Base-by-base conservation (phyloP, 1,140 invertebrate species). In the Hycleus phaleratus region DNA sequence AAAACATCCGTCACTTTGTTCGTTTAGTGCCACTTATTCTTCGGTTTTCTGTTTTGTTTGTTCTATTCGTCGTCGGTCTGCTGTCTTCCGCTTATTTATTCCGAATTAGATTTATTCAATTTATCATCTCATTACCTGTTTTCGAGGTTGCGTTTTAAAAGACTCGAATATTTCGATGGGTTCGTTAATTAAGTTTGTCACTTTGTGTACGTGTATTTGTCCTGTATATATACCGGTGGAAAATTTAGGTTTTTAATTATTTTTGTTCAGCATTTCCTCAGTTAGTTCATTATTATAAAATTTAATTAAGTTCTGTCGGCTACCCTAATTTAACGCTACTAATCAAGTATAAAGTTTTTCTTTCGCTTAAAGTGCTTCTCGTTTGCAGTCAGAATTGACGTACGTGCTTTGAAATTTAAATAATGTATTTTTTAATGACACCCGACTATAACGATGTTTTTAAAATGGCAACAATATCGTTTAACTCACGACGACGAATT, bases 221-320 rank as follows among this genome's bases (percentile, higher is more conserved):
- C 68, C 4, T 32, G 32, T 32, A 7, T 32, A 7, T 72, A 67
- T 61, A 68, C 68, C 56, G 65, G 61, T 66, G 61, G 68, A 66
- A 65, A 73, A 73, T 74, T 73, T 74, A 70, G 72, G 71, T 74
- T 74, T 74, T 74, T 74, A 74, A 74, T 74, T 74, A 74, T 74
- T 74, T 73, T 73, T 74, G 71, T 73, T 73, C 71, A 72, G 70
- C 71, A 73, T 74, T 74, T 74, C 70, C 71, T 71, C 72, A 71
- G 66, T 72, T 71, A 73, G 70, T 73, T 73, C 72, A 74, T 74
- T 74, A 74, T 73, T 32, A 73, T 74, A 70, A 73, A 72, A 74
- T 73, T 74, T 74, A 74, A 74, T 74, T 74, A 74, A 74, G 72
- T 73, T 71, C 71, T 65, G 68, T 68, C 67, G 71, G 67, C 4